phyloP scores from a whole-genome alignment of 1,140 invertebrate genomes.

The Pachypeltis micranthus region DNA sequence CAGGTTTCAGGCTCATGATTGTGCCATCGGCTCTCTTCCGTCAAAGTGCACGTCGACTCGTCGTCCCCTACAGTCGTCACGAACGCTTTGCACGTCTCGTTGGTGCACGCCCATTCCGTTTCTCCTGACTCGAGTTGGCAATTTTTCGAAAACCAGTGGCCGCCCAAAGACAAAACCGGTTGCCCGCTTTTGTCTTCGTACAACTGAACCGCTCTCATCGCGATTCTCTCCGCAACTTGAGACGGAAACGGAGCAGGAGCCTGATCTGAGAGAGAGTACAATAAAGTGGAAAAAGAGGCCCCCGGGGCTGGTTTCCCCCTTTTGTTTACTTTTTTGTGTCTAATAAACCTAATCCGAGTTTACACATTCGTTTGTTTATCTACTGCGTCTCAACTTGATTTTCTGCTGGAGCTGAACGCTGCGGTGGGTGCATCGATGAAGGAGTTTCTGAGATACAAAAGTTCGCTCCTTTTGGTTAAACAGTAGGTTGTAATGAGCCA shows the following conservation, averaged over 20 bases:
- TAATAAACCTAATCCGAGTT: no score
- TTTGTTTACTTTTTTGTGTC: not conserved
- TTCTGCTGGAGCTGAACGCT: no score
- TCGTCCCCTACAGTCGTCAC: not conserved
- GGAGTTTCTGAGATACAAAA: no score
- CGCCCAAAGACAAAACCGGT: not conserved
- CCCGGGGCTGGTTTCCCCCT: no score
- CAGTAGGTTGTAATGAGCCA: no score
- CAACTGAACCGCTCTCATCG: not conserved
- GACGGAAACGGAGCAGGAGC: no score
- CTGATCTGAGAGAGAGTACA: no score
- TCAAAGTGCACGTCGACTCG: not conserved
- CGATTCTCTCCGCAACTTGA: not conserved
- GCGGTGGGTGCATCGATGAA: no score
- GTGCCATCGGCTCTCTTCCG: not conserved
- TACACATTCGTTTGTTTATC: no score
- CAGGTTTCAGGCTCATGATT: not conserved
- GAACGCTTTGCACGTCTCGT: not conserved
- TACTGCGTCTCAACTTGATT: no score
- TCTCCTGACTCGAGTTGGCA: not conserved
- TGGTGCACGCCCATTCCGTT: not conserved
- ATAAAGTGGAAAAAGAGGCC: no score
- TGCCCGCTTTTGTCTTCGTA: not conserved
- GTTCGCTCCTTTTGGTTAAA: no score
- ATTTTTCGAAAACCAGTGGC: not conserved